These are phyloP conservation scores for Pachymerium ferrugineum DNA, from an alignment of 2,888 invertebrate species.

Conservation along the genomic window DNA sequence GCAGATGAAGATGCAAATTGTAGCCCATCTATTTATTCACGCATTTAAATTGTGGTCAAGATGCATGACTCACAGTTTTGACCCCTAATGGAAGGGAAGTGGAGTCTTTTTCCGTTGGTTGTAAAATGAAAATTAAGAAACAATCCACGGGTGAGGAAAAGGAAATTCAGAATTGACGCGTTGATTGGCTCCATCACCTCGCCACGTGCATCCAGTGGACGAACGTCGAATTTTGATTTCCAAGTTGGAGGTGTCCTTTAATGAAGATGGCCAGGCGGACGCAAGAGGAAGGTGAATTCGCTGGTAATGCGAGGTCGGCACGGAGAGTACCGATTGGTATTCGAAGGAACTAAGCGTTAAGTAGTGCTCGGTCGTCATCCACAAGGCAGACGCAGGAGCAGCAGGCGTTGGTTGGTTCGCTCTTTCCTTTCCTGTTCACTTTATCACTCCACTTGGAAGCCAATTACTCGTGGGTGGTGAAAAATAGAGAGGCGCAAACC, in stretches of 20 bases:
- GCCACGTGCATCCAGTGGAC: slow-evolving; percentile 21
- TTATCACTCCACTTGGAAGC: slow-evolving; percentile 33
- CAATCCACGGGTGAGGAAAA: slow-evolving; percentile 23
- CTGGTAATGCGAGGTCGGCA: not conserved
- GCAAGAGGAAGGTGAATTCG: not conserved
- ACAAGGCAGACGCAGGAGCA: slow-evolving; percentile 20
- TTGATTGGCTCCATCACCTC: slow-evolving; percentile 24
- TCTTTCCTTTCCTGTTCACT: slow-evolving; percentile 30
- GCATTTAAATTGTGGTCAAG: slow-evolving; percentile 19
- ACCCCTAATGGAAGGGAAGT: not conserved
- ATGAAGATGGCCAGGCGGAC: slow-evolving; percentile 11
- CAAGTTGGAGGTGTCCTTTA: slow-evolving; percentile 26
- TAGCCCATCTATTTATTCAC: not conserved
- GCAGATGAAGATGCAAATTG: slow-evolving; percentile 27
- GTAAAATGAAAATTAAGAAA: slow-evolving; percentile 17
- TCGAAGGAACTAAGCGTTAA: slow-evolving; percentile 29
- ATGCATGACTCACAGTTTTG: slow-evolving; percentile 1
- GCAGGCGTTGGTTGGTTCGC: slow-evolving; percentile 16
- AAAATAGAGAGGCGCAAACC: slow-evolving; percentile 32
- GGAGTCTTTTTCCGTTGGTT: not conserved
- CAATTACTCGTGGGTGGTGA: slow-evolving; percentile 34
- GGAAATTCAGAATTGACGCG: slow-evolving; percentile 1
- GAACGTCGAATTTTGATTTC: not conserved
- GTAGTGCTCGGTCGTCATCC: slow-evolving; percentile 26
- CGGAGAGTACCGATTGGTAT: slow-evolving; percentile 12